Evolutionary conservation across 2,113 vertebrate genomes (phyloP).

Genomic region (Brienomyrus brachyistius): DNA sequence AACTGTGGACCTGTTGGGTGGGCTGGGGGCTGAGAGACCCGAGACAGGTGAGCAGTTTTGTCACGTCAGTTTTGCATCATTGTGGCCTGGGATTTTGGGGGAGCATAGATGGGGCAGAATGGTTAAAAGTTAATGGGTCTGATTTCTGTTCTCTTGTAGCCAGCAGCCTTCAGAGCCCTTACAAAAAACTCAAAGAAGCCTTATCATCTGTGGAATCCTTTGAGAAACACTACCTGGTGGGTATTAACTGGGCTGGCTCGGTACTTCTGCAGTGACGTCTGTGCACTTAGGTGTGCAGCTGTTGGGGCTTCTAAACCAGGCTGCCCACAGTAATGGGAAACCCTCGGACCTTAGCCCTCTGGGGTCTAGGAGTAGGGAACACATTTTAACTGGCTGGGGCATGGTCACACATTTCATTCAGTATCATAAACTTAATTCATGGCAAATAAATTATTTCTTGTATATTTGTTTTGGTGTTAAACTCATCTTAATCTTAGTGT

Average conservation of each 20-base stretch:
- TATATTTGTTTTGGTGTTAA: too few species aligned
- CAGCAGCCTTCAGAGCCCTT: slow-evolving; percentile 87
- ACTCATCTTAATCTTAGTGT: too few species aligned
- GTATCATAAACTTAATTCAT: not conserved
- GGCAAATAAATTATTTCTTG: too few species aligned
- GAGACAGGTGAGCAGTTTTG: slow-evolving; percentile 72
- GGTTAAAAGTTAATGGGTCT: not conserved
- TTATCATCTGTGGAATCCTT: slow-evolving; percentile 93
- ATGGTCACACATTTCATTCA: too few species aligned
- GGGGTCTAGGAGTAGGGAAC: too few species aligned
- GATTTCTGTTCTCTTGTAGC: slow-evolving; percentile 57
- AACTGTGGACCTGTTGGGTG: slow-evolving; percentile 90
- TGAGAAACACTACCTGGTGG: slow-evolving; percentile 95
- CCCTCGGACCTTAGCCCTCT: not conserved
- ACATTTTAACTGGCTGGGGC: too few species aligned
- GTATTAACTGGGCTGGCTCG: slow-evolving; percentile 32
- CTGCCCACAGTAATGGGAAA: not conserved
- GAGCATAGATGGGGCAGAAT: not conserved
- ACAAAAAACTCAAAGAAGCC: slow-evolving; percentile 95
- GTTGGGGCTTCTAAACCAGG: not conserved
- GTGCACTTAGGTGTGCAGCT: not conserved
- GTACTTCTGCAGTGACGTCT: not conserved
- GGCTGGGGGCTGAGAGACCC: slow-evolving; percentile 82
- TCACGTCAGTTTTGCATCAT: not conserved
- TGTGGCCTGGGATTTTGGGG: not conserved